phyloP scores from a whole-genome alignment of 1,140 invertebrate species.

The Habropoda laboriosa region DNA sequence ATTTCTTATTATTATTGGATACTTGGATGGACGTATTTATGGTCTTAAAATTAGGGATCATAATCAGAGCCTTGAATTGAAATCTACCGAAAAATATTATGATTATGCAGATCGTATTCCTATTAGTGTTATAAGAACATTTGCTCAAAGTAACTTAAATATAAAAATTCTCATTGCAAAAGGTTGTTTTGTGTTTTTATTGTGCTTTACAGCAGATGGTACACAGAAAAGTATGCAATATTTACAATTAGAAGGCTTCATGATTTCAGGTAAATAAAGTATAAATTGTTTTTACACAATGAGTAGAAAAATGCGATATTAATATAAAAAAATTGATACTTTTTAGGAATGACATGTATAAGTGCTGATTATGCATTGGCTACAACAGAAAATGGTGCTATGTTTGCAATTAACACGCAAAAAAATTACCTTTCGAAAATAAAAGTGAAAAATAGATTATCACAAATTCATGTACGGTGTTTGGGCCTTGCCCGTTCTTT shows the following conservation, averaged over 20 bases:
- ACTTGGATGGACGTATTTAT: constrained; percentile 71
- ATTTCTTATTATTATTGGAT: constrained; percentile 72
- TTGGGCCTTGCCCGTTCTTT: constrained; percentile 72
- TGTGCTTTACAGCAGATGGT: constrained; percentile 56
- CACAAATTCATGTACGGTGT: constrained; percentile 67
- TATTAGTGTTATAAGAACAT: constrained; percentile 61
- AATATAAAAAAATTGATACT: neutral
- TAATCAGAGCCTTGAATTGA: constrained; percentile 46
- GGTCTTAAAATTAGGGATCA: constrained; percentile 55
- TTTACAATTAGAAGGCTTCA: constrained; percentile 60
- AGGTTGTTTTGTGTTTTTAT: constrained; percentile 60
- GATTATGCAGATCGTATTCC: constrained; percentile 66
- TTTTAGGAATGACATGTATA: constrained; percentile 66
- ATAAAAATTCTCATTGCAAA: constrained; percentile 67
- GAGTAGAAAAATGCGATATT: neutral
- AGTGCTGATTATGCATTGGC: constrained; percentile 61
- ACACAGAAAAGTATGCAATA: constrained; percentile 47
- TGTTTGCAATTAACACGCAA: constrained; percentile 54
- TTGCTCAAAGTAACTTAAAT: constrained; percentile 44
- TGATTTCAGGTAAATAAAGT: constrained; percentile 68
- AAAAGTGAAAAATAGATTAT: constrained; percentile 61
- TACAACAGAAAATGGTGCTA: constrained; percentile 70
- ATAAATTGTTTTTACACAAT: neutral
- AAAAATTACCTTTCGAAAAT: constrained; percentile 41
- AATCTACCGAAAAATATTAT: constrained; percentile 56